A percentile compares a stretch with the other conserved stretches of the same genome.
Evolutionary conservation across 2,888 invertebrate genomes (phyloP).

Genomic region (Papilio protenor): DNA sequence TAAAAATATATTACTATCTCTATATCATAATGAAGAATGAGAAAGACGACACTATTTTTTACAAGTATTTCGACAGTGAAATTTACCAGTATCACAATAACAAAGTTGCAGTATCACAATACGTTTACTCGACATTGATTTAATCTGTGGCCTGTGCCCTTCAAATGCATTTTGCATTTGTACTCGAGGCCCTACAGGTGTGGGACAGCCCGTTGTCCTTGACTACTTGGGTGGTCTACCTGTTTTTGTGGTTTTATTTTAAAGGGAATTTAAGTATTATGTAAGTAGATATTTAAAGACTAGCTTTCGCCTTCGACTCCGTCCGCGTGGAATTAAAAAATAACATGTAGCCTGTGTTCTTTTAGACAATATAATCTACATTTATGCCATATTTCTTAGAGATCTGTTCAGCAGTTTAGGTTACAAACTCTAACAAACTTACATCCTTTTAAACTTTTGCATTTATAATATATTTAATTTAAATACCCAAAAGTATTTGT

Average conservation of each 20-base stretch:
- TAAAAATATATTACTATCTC: background rate
- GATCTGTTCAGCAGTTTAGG: no score
- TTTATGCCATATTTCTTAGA: no score
- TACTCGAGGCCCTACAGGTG: slow-evolving; percentile 10
- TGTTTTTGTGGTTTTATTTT: slow-evolving; percentile 3
- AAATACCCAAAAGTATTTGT: background rate
- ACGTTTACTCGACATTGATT: background rate
- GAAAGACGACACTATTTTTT: background rate
- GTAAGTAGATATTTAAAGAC: no score
- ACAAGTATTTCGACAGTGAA: background rate
- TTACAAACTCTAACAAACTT: no score
- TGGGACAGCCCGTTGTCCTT: slow-evolving; percentile 33
- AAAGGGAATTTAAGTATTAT: background rate
- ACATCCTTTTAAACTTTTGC: no score
- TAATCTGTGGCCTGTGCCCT: slow-evolving; percentile 5
- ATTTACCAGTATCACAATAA: background rate
- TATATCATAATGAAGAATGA: background rate
- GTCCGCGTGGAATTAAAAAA: no score
- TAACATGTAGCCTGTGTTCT: no score
- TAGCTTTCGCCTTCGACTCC: no score
- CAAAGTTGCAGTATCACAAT: background rate
- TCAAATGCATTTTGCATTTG: slow-evolving; percentile 18
- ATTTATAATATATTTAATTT: no score
- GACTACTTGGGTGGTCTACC: slow-evolving; percentile 18
- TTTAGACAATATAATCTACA: no score